Evolutionary conservation across 2,797 vertebrate genomes (phyloP), one percentile per base, ranked within the genome.

Genomic region (Crocidura indochinensis): DNA sequence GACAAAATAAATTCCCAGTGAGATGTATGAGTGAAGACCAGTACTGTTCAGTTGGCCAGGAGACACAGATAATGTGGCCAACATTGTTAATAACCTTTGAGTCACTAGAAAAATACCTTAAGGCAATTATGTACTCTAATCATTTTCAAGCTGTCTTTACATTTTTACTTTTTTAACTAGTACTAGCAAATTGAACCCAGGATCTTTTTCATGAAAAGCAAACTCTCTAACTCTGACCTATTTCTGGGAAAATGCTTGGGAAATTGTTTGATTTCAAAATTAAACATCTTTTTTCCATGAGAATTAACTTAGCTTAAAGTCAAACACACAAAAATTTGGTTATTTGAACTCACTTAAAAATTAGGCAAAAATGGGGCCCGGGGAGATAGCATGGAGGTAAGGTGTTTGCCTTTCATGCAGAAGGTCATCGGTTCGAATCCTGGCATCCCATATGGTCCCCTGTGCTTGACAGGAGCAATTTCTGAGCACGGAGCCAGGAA

Each of bases 281-380:
- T 38, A 38, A 79, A 27, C 5, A 92, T 11, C 2, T 86, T 27
- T 73, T 73, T 67, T 62, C 51, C 14, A 71, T 19, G 53, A 38
- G 44, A 68, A 15, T 56, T 10, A 38, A 67, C 87, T 92, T 91
- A 68, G 27, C 65, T 79, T 82, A 49, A 91, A 94, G 65, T 78
- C 0, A 22, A 92, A 87, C 24, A 74, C 64, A 93, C 62, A 78
- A 17, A 88, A 93, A 93, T 88, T 60, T 69, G 24, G 73, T 69
- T 76, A 38, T 80, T 84, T 71, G 82, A 2, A 79, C 12, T 80
- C 80, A 38, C 38, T 38, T 38, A 31, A 87, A 67, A 89, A 92
- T 73, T 75, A 88, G 47, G 56, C 73, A 77, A 65, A 78, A 77
- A n/a, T n/a, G n/a, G n/a, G n/a, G n/a, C n/a, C n/a, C n/a, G n/a